These are phyloP conservation scores for Trichogramma evanescens DNA, from an alignment of 2,888 invertebrate genomes.

Conservation along the genomic window DNA sequence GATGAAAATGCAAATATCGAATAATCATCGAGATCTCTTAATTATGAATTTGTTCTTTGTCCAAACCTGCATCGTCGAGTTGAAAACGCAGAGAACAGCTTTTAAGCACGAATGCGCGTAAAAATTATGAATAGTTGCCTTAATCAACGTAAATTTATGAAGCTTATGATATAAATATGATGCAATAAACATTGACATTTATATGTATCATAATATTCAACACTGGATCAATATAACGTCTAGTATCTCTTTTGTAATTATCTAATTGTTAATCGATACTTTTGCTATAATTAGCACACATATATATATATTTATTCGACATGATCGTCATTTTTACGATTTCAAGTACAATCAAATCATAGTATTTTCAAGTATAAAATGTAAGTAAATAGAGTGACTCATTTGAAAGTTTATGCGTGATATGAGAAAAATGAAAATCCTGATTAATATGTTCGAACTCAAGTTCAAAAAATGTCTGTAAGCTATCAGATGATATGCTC, in stretches of 20 bases:
- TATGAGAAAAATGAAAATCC: too few species aligned
- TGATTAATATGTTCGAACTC: too few species aligned
- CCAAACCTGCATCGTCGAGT: constrained; percentile 3
- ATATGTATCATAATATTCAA: neutral
- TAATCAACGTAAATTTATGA: constrained; percentile 14
- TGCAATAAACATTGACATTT: constrained; percentile 10
- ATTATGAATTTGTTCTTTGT: neutral
- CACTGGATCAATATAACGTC: constrained; percentile 3
- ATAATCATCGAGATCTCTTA: too few species aligned
- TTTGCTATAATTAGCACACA: too few species aligned
- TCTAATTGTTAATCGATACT: too few species aligned
- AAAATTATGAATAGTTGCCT: constrained; percentile 18
- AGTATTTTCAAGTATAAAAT: constrained; percentile 4
- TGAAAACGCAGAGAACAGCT: neutral
- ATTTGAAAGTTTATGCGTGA: too few species aligned
- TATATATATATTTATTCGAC: constrained; percentile 9
- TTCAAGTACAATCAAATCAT: constrained; percentile 15
- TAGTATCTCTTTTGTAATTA: too few species aligned
- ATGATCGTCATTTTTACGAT: constrained; percentile 13
- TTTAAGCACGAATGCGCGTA: constrained; percentile 14
- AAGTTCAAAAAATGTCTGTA: too few species aligned
- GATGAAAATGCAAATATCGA: too few species aligned
- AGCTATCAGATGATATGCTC: too few species aligned
- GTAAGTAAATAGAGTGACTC: too few species aligned
- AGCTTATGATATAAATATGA: neutral